These are phyloP conservation scores for Ormia ochracea DNA, from an alignment of 2,888 invertebrate species.

Conservation along the genomic window DNA sequence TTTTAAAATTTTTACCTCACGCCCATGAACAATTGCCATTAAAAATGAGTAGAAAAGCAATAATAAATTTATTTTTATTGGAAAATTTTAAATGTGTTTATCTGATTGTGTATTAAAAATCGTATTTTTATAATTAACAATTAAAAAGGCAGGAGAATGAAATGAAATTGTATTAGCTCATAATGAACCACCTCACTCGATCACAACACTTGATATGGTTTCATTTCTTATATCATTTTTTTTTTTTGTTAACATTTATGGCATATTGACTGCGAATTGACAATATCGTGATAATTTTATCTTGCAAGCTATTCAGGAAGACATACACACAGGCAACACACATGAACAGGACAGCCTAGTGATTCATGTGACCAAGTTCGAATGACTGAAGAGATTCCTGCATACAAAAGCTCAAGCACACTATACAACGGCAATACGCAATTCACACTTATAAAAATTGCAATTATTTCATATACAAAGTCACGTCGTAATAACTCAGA, in stretches of 20 bases:
- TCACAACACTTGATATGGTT: conserved; percentile 12
- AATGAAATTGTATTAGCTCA: not conserved
- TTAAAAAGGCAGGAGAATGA: not conserved
- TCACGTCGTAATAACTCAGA: not conserved
- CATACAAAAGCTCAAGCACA: not conserved
- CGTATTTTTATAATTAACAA: conserved; percentile 10
- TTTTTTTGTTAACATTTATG: conserved; percentile 50
- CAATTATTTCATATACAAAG: conserved; percentile 44
- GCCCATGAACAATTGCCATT: no score
- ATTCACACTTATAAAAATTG: conserved; percentile 51
- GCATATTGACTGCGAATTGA: conserved; percentile 68
- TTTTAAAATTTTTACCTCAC: no score
- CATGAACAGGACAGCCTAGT: conserved; percentile 1
- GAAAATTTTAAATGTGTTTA: no score
- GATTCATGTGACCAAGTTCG: conserved; percentile 30
- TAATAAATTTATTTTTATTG: no score
- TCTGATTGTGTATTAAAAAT: no score
- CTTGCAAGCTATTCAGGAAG: conserved; percentile 44
- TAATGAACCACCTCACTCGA: not conserved
- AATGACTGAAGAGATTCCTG: not conserved
- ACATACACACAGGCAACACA: not conserved
- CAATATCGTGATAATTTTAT: conserved; percentile 74
- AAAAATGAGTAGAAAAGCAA: no score
- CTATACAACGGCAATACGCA: not conserved
- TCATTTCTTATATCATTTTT: not conserved